phyloP scores from a whole-genome alignment of 2,888 invertebrate genomes.

The Blastobasis adustella region DNA sequence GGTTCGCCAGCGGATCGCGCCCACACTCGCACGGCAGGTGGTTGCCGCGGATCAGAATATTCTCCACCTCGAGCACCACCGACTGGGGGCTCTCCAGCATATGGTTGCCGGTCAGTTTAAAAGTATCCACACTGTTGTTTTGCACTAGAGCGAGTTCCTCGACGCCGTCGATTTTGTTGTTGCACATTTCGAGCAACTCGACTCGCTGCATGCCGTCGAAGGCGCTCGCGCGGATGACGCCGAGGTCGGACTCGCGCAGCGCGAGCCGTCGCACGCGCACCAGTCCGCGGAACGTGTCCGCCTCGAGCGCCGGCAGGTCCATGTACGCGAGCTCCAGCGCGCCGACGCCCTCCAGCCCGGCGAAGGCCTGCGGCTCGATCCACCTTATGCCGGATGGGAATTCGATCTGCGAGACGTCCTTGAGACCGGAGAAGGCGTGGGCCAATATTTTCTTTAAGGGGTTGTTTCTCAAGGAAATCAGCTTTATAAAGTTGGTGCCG shows the following conservation, averaged over 20 bases:
- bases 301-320: conserved; percentile 82
- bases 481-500: conserved; percentile 87
- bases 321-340: conserved; percentile 87
- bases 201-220: conserved; percentile 85
- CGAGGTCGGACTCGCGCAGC: conserved; percentile 88
- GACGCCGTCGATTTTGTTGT: conserved; percentile 89
- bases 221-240: conserved; percentile 81
- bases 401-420: conserved; percentile 87
- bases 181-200: conserved; percentile 82
- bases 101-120: conserved; percentile 88
- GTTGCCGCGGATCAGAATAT: conserved; percentile 83
- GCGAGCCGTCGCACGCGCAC: conserved; percentile 84
- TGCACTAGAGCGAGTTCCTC: conserved; percentile 82
- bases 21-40: conserved; percentile 93
- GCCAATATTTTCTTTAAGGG: conserved; percentile 86
- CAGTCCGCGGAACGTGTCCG: conserved; percentile 85
- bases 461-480: conserved; percentile 89
- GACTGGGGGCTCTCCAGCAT: conserved; percentile 85
- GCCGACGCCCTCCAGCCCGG: conserved; percentile 87
- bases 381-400: conserved; percentile 85
- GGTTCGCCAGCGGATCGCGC: conserved; percentile 84
- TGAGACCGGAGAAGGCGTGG: conserved; percentile 88
- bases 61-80: conserved; percentile 81
- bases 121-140: conserved; percentile 80
- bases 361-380: conserved; percentile 87